Base-by-base conservation (phyloP, 2,888 invertebrate species). In the Ormia ochracea region DNA sequence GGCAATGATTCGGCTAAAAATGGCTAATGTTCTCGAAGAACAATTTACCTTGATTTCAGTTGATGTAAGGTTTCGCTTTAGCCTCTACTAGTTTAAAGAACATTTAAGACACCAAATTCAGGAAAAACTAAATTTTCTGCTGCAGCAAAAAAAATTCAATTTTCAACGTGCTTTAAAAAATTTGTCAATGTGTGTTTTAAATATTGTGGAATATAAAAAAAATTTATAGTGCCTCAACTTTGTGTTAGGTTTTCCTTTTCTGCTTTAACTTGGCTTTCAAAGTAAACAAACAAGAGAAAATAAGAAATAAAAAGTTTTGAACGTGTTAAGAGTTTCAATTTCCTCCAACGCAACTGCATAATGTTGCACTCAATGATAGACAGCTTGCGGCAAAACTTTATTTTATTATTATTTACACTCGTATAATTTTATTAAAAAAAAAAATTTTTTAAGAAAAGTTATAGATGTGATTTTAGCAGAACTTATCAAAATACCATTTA, bases 291-390 rank as follows among this genome's bases (percentile, higher is more conserved):
- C 1, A 2, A 36, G 9, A 63, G 5, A 36, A 61, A 36, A 54
- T 52, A 69, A 66, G 17, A 61, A 75, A 45, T 59, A 43, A 75
- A 76, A 76, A 76, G 68, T 76, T 68, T 68, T 38, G 6, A 68
- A 61, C 52, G 61, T 61, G 68, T 69, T 43, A 61, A 61, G 54
- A 76, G 43, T 69, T 76, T 69, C 75, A 76, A 69, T 76, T 69
- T 76, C 54, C 75, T 43, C 45, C 17, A 76, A 61, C 38, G 38
- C 10, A 54, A 63, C 28, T 21, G 9, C n/a, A 19, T 6, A 28
- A 6, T 38, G 12, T 12, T 12, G 17, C 7, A 31, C 19, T 21
- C 19, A 21, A 14, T 12, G 36, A 50, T 58, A 56, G 73, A 65
- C 65, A 54, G 58, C 7, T 33, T 52, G 43, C 9, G 26, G 33